Percentiles rank a stretch among this genome's conserved stretches.
Evolutionary conservation across 2,888 invertebrate species (phyloP).

Genomic region (Orchestes rusci): DNA sequence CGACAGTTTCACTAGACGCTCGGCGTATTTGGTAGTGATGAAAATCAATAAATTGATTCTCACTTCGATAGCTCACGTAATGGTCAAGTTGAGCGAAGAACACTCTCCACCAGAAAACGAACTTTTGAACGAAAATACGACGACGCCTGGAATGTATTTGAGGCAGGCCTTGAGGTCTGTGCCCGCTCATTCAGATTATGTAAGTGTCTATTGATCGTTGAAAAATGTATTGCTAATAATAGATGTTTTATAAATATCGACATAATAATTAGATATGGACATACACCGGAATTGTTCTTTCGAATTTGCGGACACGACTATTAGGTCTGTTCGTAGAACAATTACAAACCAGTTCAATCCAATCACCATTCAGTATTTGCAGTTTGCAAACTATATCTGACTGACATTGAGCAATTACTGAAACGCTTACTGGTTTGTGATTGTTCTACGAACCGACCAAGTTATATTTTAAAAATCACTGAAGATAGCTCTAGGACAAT

Average conservation of each 20-base stretch:
- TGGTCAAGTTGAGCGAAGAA: slow-evolving; percentile 49
- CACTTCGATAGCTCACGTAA: slow-evolving; percentile 77
- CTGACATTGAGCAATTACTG: no score
- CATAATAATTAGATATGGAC: no score
- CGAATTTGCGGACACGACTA: no score
- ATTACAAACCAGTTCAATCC: no score
- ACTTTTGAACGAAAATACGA: slow-evolving; percentile 37
- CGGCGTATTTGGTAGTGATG: slow-evolving; percentile 81
- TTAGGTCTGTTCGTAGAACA: no score
- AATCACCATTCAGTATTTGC: no score
- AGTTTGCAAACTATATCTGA: no score
- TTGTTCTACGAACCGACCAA: no score
- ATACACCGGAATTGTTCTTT: no score
- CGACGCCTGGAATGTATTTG: slow-evolving; percentile 49
- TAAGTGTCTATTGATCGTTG: slow-evolving; percentile 37
- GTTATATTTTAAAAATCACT: no score
- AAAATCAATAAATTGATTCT: slow-evolving; percentile 84
- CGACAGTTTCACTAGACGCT: slow-evolving; percentile 59
- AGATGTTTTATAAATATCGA: not conserved
- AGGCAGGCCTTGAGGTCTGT: slow-evolving; percentile 79
- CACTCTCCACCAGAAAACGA: slow-evolving; percentile 41
- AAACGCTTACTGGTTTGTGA: no score
- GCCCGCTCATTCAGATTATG: slow-evolving; percentile 79
- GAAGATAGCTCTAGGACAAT: no score
- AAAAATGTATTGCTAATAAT: not conserved